These are phyloP conservation scores for Anorthoa munda DNA, from an alignment of 2,888 invertebrate species.

Conservation along the genomic window DNA sequence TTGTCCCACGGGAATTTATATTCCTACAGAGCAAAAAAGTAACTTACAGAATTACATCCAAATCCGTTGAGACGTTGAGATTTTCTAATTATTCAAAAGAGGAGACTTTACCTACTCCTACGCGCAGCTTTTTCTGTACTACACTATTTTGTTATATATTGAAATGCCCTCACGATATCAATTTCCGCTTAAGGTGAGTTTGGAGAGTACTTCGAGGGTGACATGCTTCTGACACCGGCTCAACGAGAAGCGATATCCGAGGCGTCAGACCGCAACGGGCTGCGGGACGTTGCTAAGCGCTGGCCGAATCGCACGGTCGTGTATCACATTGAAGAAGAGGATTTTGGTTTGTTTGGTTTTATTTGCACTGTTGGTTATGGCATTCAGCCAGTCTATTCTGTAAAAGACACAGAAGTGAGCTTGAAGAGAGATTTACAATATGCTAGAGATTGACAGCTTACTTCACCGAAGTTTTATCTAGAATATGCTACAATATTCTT, in stretches of 20 bases:
- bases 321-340: conserved; percentile 82
- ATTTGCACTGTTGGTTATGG: not conserved
- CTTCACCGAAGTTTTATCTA: too few relatives aligned
- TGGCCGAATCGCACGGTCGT: conserved; percentile 88
- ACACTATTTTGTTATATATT: too few relatives aligned
- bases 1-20: not conserved
- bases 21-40: not conserved
- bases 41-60: not conserved
- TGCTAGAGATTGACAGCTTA: too few relatives aligned
- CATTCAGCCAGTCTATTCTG: too few relatives aligned
- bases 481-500: not conserved
- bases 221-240: conserved; percentile 81
- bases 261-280: conserved; percentile 82
- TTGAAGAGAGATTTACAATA: too few relatives aligned
- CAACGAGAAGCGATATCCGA: conserved; percentile 76
- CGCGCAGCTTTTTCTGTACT: not conserved
- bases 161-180: too few relatives aligned
- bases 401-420: too few relatives aligned
- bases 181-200: conserved; percentile 72
- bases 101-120: too few relatives aligned
- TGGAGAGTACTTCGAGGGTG: conserved; percentile 88
- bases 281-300: conserved; percentile 80
- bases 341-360: conserved; percentile 81
- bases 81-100: not conserved
- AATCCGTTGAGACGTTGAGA: not conserved